Percentiles rank a stretch among this genome's conserved stretches.
Conservation (phyloP, 1,140 invertebrate species). For the Leptoteleia sp. region DNA sequence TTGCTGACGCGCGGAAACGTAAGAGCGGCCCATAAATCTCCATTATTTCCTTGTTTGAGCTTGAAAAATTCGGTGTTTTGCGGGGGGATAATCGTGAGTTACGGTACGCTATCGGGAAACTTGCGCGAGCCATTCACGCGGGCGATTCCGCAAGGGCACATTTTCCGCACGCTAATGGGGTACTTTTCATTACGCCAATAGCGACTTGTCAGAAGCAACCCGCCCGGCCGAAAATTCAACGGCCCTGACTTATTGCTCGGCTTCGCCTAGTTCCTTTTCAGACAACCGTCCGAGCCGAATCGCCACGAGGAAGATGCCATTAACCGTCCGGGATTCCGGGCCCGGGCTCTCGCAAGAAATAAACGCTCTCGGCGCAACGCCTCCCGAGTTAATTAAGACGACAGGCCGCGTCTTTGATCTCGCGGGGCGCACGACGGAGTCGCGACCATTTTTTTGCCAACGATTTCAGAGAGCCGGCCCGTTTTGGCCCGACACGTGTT, state of each 20-base stretch:
- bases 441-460: conserved; percentile 41
- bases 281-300: conserved; percentile 32
- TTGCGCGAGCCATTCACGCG: conserved; percentile 36
- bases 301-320: conserved; percentile 52
- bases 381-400: conserved; percentile 57
- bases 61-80: conserved; percentile 4
- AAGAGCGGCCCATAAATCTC: too few relatives aligned
- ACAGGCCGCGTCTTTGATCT: conserved; percentile 54
- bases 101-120: background rate
- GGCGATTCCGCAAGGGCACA: conserved; percentile 37
- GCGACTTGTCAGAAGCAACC: conserved; percentile 50
- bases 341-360: conserved; percentile 54
- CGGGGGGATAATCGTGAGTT: background rate
- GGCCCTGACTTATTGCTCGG: conserved; percentile 60
- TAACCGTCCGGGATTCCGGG: conserved; percentile 51
- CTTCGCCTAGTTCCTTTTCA: conserved; percentile 55
- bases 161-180: conserved; percentile 62
- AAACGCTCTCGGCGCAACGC: conserved; percentile 54
- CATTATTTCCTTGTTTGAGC: background rate
- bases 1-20: too few relatives aligned
- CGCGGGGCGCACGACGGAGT: conserved; percentile 30
- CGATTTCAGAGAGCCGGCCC: conserved; percentile 6
- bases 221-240: conserved; percentile 53
- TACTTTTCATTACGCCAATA: conserved; percentile 65
- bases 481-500: conserved; percentile 58